These are phyloP conservation scores for Calcarius lapponicus DNA, from an alignment of 2,797 vertebrate genomes.

Conservation along the genomic window DNA sequence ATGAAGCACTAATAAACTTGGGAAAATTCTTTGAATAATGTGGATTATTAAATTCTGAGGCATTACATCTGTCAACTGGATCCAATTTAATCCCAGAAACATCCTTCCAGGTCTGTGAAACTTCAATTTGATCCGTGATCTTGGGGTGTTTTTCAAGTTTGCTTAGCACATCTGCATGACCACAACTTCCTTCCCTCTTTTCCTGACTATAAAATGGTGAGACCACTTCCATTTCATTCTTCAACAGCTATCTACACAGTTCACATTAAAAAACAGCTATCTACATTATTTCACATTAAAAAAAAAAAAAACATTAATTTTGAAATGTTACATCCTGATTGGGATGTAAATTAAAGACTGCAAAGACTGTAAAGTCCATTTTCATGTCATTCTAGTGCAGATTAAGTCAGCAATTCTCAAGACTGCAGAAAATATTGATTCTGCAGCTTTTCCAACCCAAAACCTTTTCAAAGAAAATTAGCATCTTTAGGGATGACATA, in stretches of 20 bases:
- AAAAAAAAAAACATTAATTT: neutral
- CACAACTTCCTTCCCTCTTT: neutral
- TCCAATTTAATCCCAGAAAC: neutral
- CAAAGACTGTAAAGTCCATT: neutral
- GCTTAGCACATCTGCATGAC: neutral
- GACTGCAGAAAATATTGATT: neutral
- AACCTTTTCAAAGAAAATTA: neutral
- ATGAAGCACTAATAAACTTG: neutral
- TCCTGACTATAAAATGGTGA: neutral
- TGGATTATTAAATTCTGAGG: neutral
- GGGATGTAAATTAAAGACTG: neutral
- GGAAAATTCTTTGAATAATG: neutral
- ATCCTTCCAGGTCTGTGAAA: neutral
- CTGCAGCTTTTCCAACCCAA: neutral
- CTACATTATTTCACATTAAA: neutral
- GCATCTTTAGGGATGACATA: neutral
- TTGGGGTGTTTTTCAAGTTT: neutral
- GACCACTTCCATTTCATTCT: neutral
- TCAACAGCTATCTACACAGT: neutral
- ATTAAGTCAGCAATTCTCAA: neutral
- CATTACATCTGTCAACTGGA: neutral
- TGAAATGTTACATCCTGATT: neutral
- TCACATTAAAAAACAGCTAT: neutral
- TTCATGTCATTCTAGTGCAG: neutral
- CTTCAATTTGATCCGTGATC: neutral